Percentiles rank a stretch among this genome's conserved stretches.
Conservation (phyloP, 1,140 invertebrate species). For the Gryllus bimaculatus region DNA sequence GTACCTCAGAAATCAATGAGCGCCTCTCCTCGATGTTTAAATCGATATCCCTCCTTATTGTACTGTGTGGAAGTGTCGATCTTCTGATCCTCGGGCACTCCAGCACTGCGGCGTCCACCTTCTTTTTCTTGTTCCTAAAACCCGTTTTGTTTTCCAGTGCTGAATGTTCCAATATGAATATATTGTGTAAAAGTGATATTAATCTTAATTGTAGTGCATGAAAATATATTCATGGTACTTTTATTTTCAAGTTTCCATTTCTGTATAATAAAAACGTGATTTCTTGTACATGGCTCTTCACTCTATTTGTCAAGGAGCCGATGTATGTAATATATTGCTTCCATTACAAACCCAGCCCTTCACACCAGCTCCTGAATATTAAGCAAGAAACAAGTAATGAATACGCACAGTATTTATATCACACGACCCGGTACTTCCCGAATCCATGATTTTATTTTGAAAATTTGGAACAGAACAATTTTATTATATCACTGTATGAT, state of each 20-base stretch:
- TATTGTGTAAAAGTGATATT: conserved; percentile 1
- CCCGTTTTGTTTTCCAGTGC: neutral
- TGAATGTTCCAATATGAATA: neutral
- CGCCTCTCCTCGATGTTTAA: neutral
- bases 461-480: too few relatives aligned
- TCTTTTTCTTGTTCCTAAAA: neutral
- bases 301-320: too few relatives aligned
- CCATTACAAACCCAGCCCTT: too few relatives aligned
- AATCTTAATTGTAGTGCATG: neutral
- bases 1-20: neutral
- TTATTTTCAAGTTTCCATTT: neutral
- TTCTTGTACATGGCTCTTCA: neutral
- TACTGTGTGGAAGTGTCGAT: neutral
- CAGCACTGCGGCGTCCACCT: neutral
- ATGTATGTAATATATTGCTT: too few relatives aligned
- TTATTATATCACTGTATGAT: too few relatives aligned
- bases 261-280: neutral
- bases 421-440: too few relatives aligned
- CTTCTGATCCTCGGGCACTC: neutral
- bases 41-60: neutral
- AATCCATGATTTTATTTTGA: too few relatives aligned
- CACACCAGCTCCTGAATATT: too few relatives aligned
- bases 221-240: neutral
- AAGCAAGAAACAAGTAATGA: too few relatives aligned
- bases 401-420: too few relatives aligned